Conservation (phyloP, 2,113 vertebrate genomes). For the Meleagris gallopavo region DNA sequence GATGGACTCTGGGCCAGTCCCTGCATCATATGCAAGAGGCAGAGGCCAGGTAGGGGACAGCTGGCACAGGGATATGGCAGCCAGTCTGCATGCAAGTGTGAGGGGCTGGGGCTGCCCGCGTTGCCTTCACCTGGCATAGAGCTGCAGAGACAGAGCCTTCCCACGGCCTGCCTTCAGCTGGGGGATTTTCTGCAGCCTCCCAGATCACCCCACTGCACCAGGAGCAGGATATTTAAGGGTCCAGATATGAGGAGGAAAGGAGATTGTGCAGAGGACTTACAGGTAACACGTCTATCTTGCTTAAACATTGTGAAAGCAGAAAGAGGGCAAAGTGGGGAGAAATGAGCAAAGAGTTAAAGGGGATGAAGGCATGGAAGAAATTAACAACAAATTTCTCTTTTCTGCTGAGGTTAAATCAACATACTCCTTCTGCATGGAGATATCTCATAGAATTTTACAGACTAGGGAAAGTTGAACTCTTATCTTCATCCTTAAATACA, state of each 20-base stretch:
- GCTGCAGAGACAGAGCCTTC: accelerated
- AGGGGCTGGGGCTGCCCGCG: not conserved
- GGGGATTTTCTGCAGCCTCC: not conserved
- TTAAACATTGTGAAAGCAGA: not conserved
- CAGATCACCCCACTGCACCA: not conserved
- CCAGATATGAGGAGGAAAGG: not conserved
- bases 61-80: accelerated
- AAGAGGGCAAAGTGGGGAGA: not conserved
- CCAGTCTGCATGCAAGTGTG: not conserved
- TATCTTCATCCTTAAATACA: not conserved
- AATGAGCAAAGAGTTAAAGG: not conserved
- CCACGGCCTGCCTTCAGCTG: not conserved
- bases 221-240: not conserved
- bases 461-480: not conserved
- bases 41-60: not conserved
- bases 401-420: not conserved
- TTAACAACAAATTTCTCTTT: not conserved
- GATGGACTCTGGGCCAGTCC: not conserved
- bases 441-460: not conserved
- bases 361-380: not conserved
- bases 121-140: not conserved
- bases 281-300: not conserved
- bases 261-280: not conserved
- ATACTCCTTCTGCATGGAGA: not conserved
- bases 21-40: accelerated